Percentiles rank a stretch among this genome's conserved stretches.
Evolutionary conservation across 2,113 vertebrate genomes (phyloP).

Genomic region (Montifringilla adamsi): DNA sequence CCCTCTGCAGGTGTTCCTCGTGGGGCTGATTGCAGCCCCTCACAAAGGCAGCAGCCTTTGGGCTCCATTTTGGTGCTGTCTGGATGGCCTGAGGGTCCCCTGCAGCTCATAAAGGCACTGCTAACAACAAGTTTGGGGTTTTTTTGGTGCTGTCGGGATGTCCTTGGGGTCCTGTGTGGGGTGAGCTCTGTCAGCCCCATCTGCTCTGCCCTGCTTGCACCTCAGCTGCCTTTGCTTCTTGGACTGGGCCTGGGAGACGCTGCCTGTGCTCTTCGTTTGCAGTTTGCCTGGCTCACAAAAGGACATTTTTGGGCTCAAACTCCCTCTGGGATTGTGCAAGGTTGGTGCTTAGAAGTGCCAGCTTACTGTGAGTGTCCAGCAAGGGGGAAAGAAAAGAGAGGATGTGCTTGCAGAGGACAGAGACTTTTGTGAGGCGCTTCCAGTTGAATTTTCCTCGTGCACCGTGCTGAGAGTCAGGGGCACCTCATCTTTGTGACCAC

Average conservation of each 20-base stretch:
- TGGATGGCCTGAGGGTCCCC: fast-evolving
- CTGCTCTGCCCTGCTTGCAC: fast-evolving
- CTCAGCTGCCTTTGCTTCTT: neutral
- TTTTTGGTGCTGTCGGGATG: fast-evolving
- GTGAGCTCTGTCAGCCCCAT: fast-evolving
- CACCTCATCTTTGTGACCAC: fast-evolving
- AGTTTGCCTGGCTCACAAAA: neutral
- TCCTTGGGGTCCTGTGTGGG: fast-evolving
- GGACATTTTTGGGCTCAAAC: neutral
- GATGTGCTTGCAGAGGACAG: fast-evolving
- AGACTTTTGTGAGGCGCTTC: neutral
- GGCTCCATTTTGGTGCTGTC: fast-evolving
- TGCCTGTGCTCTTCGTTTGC: fast-evolving
- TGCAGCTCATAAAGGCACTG: fast-evolving
- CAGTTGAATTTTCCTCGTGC: neutral
- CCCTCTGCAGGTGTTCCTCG: neutral
- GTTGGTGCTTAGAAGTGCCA: neutral
- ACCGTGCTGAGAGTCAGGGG: fast-evolving
- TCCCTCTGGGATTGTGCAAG: neutral
- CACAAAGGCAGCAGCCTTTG: fast-evolving
- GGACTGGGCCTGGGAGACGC: fast-evolving
- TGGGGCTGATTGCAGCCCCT: fast-evolving
- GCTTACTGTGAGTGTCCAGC: fast-evolving
- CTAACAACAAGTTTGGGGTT: too few relatives aligned
- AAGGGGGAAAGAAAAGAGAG: fast-evolving